A percentile compares a stretch with the other conserved stretches of the same genome.
phyloP scores from a whole-genome alignment of 1,140 invertebrate genomes.

The Archivesica marissinica region DNA sequence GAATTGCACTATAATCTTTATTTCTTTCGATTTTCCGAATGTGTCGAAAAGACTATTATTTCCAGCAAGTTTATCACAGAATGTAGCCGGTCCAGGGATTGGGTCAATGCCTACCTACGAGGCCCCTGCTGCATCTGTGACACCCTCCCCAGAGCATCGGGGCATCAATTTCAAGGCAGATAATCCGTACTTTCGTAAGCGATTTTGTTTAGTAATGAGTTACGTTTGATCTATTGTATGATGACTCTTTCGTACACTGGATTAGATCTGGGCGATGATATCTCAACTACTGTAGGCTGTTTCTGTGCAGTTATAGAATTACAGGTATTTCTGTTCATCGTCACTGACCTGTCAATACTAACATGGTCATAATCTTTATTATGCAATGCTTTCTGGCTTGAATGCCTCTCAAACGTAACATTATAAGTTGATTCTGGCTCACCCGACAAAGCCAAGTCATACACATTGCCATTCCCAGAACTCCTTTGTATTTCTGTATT shows the following conservation, averaged over 20 bases:
- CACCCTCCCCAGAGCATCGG: too few relatives aligned
- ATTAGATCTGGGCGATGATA: not conserved
- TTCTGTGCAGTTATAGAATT: not conserved
- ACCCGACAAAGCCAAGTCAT: not conserved
- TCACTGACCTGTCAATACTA: not conserved
- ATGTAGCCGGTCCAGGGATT: too few relatives aligned
- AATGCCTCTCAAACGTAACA: not conserved
- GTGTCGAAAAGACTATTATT: too few relatives aligned
- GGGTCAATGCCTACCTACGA: too few relatives aligned
- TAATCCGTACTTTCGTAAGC: too few relatives aligned
- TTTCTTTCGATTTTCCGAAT: too few relatives aligned
- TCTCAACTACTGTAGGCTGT: not conserved
- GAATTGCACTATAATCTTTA: too few relatives aligned
- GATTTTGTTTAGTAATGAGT: too few relatives aligned
- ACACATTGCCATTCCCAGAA: not conserved
- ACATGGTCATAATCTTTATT: constrained; percentile 3
- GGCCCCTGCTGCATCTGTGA: too few relatives aligned
- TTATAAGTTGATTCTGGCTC: not conserved
- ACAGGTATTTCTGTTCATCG: not conserved
- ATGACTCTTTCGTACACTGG: not conserved
- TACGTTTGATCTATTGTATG: too few relatives aligned
- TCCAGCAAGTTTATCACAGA: too few relatives aligned
- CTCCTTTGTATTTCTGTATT: not conserved
- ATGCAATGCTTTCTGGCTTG: not conserved
- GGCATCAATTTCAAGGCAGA: too few relatives aligned